These are phyloP conservation scores for Ecdyonurus torrentis DNA, from an alignment of 2,888 invertebrate genomes.

Conservation along the genomic window DNA sequence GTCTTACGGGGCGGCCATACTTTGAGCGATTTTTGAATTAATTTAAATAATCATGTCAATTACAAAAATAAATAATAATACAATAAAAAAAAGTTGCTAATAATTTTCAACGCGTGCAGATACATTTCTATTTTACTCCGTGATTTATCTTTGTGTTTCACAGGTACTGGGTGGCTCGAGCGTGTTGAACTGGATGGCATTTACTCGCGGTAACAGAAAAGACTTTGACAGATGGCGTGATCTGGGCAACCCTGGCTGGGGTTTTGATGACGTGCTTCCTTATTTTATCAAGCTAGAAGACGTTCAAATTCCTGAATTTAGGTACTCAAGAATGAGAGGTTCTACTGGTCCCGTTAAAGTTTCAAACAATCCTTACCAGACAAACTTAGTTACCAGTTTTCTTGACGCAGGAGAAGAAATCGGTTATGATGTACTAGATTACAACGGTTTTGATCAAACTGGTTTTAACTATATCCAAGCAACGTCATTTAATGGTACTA, in stretches of 20 bases:
- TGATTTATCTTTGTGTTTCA: too few relatives aligned
- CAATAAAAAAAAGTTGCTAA: too few relatives aligned
- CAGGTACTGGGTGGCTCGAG: conserved; percentile 69
- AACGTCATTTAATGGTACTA: conserved; percentile 44
- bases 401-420: conserved; percentile 41
- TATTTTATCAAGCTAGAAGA: conserved; percentile 70
- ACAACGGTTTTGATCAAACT: conserved; percentile 36
- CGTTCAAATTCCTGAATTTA: conserved; percentile 33
- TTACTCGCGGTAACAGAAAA: conserved; percentile 60
- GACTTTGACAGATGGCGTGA: conserved; percentile 73
- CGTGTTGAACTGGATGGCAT: conserved; percentile 70
- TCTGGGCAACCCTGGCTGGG: conserved; percentile 67
- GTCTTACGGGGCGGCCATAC: too few relatives aligned
- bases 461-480: conserved; percentile 42
- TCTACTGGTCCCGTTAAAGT: conserved; percentile 38
- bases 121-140: too few relatives aligned
- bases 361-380: conserved; percentile 37
- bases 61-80: too few relatives aligned
- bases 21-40: too few relatives aligned
- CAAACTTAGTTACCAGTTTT: conserved; percentile 43
- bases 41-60: too few relatives aligned
- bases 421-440: conserved; percentile 43
- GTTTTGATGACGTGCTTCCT: conserved; percentile 48
- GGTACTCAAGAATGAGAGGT: conserved; percentile 28
- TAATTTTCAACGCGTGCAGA: too few relatives aligned